A percentile compares a stretch with the other conserved stretches of the same genome.
These are phyloP conservation scores for Borostomias antarcticus DNA, from an alignment of 2,797 vertebrate species.

Conservation along the genomic window DNA sequence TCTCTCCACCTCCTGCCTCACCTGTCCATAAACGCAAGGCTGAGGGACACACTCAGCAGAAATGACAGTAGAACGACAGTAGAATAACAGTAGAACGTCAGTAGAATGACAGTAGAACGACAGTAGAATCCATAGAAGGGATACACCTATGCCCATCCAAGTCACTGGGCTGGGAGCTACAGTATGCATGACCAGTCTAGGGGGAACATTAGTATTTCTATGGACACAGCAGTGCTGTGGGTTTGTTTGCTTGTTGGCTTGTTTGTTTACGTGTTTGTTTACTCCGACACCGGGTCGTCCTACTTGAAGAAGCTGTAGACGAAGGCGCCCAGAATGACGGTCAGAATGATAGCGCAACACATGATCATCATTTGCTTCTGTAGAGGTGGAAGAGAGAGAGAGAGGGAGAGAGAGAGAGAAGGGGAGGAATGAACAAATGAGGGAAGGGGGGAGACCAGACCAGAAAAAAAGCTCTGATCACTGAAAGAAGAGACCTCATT, in stretches of 20 bases:
- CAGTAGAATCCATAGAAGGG: neutral
- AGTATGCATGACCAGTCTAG: neutral
- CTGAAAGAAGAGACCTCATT: neutral
- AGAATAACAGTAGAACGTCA: too few relatives aligned
- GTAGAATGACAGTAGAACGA: too few relatives aligned
- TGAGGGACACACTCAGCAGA: too few relatives aligned
- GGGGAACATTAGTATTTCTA: neutral
- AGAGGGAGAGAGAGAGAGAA: neutral
- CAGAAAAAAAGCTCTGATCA: neutral
- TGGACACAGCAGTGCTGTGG: neutral
- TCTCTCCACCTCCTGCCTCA: neutral
- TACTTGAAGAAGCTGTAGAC: slow-evolving; percentile 90
- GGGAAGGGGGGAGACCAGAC: neutral
- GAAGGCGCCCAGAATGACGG: slow-evolving; percentile 83
- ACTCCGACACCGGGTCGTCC: neutral
- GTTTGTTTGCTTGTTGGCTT: neutral
- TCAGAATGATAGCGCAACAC: slow-evolving; percentile 88
- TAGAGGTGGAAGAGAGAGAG: slow-evolving; percentile 24
- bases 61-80: too few relatives aligned
- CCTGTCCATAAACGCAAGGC: neutral
- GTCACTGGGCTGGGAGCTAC: neutral
- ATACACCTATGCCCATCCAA: neutral
- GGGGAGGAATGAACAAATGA: neutral
- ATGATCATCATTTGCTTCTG: slow-evolving; percentile 99
- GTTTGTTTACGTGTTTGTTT: neutral